Conservation (phyloP, 2,888 invertebrate species). For the Ormyrus labotus region DNA sequence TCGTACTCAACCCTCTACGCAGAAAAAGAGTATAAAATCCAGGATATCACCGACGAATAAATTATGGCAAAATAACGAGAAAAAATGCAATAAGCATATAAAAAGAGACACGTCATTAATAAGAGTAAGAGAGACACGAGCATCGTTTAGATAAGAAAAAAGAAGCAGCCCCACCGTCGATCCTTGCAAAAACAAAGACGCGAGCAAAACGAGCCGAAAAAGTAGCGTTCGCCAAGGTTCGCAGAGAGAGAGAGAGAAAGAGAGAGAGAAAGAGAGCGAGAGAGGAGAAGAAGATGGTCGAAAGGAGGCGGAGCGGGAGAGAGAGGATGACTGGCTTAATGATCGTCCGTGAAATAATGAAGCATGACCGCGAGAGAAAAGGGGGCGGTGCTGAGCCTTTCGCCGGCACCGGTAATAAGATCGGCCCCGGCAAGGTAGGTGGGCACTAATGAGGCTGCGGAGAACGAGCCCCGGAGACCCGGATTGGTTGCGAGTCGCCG, state of each 20-base stretch:
- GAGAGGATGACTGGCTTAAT: conserved; percentile 69
- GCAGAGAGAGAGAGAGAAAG: conserved; percentile 2
- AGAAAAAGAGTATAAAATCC: conserved; percentile 27
- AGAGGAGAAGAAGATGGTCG: conserved; percentile 51
- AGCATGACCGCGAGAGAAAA: conserved; percentile 66
- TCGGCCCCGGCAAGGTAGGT: conserved; percentile 57
- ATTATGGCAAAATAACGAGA: conserved; percentile 41
- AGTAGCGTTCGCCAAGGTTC: not conserved
- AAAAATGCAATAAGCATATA: conserved; percentile 30
- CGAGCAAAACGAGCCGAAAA: not conserved
- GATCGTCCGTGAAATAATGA: conserved; percentile 71
- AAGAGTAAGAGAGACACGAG: conserved; percentile 54
- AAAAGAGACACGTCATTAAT: conserved; percentile 47
- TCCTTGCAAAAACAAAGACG: not conserved
- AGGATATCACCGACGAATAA: conserved; percentile 41
- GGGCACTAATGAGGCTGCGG: conserved; percentile 56
- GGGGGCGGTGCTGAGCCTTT: conserved; percentile 65
- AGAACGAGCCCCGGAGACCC: not conserved
- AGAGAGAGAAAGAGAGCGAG: conserved; percentile 24
- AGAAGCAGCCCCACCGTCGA: conserved; percentile 17
- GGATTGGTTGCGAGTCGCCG: conserved; percentile 9
- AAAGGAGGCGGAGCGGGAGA: conserved; percentile 59
- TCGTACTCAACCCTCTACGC: not conserved
- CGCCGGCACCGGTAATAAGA: conserved; percentile 45
- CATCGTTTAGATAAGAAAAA: conserved; percentile 57